Conservation (phyloP, 2,113 vertebrate species). For the Trachemys scripta region DNA sequence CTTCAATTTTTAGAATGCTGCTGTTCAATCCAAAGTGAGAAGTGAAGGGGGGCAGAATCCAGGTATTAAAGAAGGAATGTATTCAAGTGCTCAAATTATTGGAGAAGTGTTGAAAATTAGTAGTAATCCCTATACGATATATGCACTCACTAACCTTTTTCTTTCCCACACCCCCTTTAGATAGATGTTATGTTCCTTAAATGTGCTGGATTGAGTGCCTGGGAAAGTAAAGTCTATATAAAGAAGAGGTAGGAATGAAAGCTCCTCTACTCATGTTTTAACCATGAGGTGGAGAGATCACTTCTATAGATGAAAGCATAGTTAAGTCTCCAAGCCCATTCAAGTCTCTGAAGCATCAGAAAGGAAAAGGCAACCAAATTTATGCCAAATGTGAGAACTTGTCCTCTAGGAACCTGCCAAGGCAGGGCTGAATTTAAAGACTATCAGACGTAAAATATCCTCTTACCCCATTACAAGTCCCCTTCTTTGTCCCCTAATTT, state of each 20-base stretch:
- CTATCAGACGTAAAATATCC: background rate
- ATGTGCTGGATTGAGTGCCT: background rate
- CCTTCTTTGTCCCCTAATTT: background rate
- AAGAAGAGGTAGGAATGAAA: background rate
- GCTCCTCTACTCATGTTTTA: background rate
- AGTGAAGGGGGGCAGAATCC: background rate
- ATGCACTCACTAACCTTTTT: background rate
- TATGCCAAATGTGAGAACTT: background rate
- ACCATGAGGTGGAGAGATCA: background rate
- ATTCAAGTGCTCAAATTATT: background rate
- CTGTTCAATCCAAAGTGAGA: background rate
- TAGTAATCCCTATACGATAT: background rate
- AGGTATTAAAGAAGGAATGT: background rate
- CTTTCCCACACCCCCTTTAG: background rate
- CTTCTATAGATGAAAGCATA: background rate
- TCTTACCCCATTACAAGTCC: background rate
- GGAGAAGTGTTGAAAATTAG: background rate
- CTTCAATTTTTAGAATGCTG: background rate
- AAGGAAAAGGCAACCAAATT: background rate
- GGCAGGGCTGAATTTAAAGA: background rate
- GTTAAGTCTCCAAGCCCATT: background rate
- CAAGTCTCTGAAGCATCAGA: background rate
- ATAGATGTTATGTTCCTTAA: background rate
- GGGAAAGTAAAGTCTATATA: background rate
- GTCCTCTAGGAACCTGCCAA: background rate